phyloP scores from a whole-genome alignment of 1,140 invertebrate species.

The Drosophila carrolli region DNA sequence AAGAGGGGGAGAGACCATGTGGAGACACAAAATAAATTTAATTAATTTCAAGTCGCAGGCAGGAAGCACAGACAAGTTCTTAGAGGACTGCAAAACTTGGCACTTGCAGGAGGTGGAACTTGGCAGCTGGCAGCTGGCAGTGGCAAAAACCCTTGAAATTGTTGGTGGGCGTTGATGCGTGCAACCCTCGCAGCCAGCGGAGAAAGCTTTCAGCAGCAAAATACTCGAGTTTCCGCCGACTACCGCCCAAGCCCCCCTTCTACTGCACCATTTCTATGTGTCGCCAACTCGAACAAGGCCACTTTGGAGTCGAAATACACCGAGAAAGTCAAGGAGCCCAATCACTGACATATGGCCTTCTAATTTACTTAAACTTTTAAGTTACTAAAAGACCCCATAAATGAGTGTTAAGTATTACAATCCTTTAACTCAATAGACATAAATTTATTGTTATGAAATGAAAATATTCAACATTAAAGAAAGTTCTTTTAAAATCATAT shows the following conservation, averaged over 20 bases:
- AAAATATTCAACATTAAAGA: no score
- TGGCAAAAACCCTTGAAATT: constrained; percentile 78
- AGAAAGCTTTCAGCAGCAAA: constrained; percentile 83
- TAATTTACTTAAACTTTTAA: no score
- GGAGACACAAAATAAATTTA: constrained; percentile 73
- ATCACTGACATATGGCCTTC: no score
- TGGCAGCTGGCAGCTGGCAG: constrained; percentile 59
- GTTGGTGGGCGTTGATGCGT: constrained; percentile 83
- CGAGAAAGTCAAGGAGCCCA: not conserved
- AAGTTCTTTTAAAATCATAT: no score
- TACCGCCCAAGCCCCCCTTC: constrained; percentile 25
- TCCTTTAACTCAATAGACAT: no score
- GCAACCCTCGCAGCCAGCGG: constrained; percentile 67
- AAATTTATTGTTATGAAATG: no score
- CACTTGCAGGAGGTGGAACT: constrained; percentile 48
- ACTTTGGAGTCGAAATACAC: constrained; percentile 47
- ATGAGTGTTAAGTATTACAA: no score
- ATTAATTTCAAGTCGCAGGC: constrained; percentile 73
- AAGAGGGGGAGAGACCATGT: constrained; percentile 17
- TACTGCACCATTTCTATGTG: constrained; percentile 12
- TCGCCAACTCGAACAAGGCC: constrained; percentile 80
- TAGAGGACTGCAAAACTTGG: constrained; percentile 60
- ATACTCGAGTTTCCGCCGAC: constrained; percentile 74
- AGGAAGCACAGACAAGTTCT: constrained; percentile 79
- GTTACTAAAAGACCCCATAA: no score